Percentiles rank a stretch among this genome's conserved stretches.
phyloP scores from a whole-genome alignment of 2,888 invertebrate genomes.

The Melanotus villosus region DNA sequence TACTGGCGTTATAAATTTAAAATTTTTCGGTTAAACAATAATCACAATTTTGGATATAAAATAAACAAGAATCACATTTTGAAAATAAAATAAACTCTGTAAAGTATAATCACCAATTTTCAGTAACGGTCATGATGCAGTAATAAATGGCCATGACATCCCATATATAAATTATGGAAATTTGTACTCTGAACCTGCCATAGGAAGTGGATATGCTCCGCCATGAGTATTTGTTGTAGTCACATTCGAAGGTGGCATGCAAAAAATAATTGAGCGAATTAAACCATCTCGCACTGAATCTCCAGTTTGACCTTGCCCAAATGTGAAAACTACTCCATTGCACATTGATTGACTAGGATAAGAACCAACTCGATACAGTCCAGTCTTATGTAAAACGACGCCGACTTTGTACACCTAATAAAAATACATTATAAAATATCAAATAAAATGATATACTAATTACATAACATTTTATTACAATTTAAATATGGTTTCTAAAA shows the following conservation, averaged over 20 bases:
- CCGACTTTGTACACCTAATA: slow-evolving; percentile 83
- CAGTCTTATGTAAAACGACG: slow-evolving; percentile 85
- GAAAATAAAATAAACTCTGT: no score
- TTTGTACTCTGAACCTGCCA: slow-evolving; percentile 29
- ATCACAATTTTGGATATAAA: no score
- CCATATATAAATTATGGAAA: slow-evolving; percentile 26
- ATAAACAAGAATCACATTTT: no score
- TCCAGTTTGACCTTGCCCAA: slow-evolving; percentile 79
- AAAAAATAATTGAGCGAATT: slow-evolving; percentile 84
- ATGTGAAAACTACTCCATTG: slow-evolving; percentile 82
- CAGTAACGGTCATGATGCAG: neutral
- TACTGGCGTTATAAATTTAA: neutral
- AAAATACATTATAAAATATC: slow-evolving; percentile 33
- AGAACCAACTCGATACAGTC: slow-evolving; percentile 86
- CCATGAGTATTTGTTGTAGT: slow-evolving; percentile 18
- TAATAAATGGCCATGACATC: slow-evolving; percentile 5
- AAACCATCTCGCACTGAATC: slow-evolving; percentile 84
- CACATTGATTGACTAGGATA: slow-evolving; percentile 78
- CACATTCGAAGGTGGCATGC: slow-evolving; percentile 57
- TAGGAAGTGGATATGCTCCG: slow-evolving; percentile 20
- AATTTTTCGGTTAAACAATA: neutral
- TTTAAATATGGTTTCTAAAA: no score
- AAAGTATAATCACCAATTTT: no score
- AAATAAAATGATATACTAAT: slow-evolving; percentile 17
- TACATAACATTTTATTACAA: no score